These are phyloP conservation scores for Melieria crassipennis DNA, from an alignment of 2,888 invertebrate species.

Conservation along the genomic window DNA sequence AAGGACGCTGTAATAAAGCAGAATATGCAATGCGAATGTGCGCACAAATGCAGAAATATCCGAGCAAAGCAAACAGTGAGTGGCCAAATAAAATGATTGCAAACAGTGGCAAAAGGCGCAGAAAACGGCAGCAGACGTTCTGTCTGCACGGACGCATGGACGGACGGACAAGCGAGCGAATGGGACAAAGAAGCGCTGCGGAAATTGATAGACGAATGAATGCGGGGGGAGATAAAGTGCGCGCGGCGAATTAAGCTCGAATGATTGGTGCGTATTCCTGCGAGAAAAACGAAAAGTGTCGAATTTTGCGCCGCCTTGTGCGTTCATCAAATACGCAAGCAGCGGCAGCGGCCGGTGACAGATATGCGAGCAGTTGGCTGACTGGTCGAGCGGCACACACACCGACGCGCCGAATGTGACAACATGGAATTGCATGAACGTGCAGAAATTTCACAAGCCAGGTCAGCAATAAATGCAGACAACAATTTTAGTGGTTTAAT, in stretches of 20 bases:
- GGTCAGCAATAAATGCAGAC: too few relatives aligned
- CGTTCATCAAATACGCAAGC: background rate
- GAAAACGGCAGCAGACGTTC: constrained; percentile 5
- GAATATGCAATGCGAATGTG: constrained; percentile 24
- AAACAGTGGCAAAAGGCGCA: constrained; percentile 23
- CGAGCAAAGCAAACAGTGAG: too few relatives aligned
- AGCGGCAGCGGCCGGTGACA: background rate
- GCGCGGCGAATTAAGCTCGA: too few relatives aligned
- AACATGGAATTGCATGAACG: too few relatives aligned
- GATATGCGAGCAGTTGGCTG: too few relatives aligned
- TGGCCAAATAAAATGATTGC: background rate
- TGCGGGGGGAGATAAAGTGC: too few relatives aligned
- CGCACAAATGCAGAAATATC: constrained; percentile 12
- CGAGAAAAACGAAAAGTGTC: too few relatives aligned
- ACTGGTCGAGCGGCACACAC: background rate
- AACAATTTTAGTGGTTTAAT: too few relatives aligned
- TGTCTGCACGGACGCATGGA: background rate
- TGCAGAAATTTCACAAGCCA: too few relatives aligned
- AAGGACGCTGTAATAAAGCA: constrained; percentile 15
- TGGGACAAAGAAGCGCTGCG: constrained; percentile 3
- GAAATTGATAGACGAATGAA: background rate
- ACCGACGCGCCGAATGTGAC: constrained; percentile 1
- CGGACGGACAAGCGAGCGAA: background rate
- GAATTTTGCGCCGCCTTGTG: too few relatives aligned
- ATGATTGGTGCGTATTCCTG: too few relatives aligned